phyloP scores from a whole-genome alignment of 2,113 vertebrate genomes.

The Lates calcarifer region DNA sequence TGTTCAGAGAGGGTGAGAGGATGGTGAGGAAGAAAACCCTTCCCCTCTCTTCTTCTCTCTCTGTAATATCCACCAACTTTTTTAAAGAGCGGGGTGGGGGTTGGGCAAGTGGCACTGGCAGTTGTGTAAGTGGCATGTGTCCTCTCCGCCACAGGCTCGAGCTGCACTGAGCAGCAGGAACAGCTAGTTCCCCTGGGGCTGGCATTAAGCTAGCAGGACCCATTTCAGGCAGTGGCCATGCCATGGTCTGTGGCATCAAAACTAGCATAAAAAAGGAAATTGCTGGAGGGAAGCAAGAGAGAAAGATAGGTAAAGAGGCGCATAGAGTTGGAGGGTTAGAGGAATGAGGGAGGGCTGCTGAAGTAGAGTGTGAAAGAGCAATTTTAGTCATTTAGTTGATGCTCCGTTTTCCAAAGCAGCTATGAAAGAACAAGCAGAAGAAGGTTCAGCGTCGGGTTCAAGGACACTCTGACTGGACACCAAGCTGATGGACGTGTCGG shows the following conservation, averaged over 20 bases:
- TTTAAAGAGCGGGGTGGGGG: not conserved
- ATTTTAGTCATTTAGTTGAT: conserved; percentile 42
- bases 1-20: conserved; percentile 41
- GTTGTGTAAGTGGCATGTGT: conserved; percentile 53
- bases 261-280: conserved; percentile 51
- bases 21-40: conserved; percentile 20
- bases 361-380: conserved; percentile 21
- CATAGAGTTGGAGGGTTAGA: conserved; percentile 8
- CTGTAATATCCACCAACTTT: conserved; percentile 22
- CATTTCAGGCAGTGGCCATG: conserved; percentile 41
- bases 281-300: conserved; percentile 54
- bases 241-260: conserved; percentile 60
- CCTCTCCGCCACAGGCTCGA: conserved; percentile 18
- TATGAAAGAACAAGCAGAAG: conserved; percentile 38
- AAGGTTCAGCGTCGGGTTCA: conserved; percentile 12
- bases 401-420: conserved; percentile 21
- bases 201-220: conserved; percentile 44
- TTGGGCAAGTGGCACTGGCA: conserved; percentile 23
- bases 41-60: conserved; percentile 12
- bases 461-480: conserved; percentile 12
- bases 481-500: conserved; percentile 29
- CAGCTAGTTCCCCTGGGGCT: conserved; percentile 41
- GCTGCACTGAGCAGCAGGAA: conserved; percentile 49
- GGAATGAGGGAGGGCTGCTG: not conserved
- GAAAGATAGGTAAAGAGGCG: conserved; percentile 21